phyloP scores from a whole-genome alignment of 2,888 invertebrate genomes.

The Andricus quercusramuli region DNA sequence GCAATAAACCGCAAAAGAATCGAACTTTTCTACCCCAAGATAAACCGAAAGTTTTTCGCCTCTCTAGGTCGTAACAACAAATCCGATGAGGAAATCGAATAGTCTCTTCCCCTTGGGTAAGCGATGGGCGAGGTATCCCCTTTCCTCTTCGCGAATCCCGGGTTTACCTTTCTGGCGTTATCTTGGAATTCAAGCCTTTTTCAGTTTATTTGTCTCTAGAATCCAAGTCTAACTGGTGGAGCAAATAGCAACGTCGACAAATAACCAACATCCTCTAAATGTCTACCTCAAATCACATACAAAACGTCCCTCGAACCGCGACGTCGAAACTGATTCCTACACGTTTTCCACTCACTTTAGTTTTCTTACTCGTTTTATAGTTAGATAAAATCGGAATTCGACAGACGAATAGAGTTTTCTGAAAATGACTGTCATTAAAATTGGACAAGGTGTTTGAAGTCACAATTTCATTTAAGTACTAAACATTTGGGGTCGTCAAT shows the following conservation, averaged over 20 bases:
- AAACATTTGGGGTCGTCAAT: too few relatives aligned
- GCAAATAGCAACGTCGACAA: slow-evolving; percentile 37
- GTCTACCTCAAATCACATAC: not conserved
- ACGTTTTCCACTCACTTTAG: not conserved
- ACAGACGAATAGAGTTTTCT: not conserved
- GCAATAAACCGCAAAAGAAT: not conserved
- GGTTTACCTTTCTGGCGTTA: slow-evolving; percentile 54
- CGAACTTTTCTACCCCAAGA: slow-evolving; percentile 20
- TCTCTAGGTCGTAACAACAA: slow-evolving; percentile 63
- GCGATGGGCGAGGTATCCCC: not conserved
- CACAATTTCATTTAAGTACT: slow-evolving; percentile 1
- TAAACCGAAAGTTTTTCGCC: slow-evolving; percentile 64
- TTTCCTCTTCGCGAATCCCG: not conserved
- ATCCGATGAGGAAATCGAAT: slow-evolving; percentile 69
- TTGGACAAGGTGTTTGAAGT: not conserved
- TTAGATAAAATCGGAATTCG: not conserved
- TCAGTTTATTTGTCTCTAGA: slow-evolving; percentile 49
- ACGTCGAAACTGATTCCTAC: not conserved
- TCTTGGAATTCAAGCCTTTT: slow-evolving; percentile 47
- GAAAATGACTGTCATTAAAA: not conserved
- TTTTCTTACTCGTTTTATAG: not conserved
- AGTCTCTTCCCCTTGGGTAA: slow-evolving; percentile 47
- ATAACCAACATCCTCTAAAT: not conserved
- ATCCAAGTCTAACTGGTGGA: slow-evolving; percentile 38
- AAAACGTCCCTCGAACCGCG: not conserved